Evolutionary conservation across 2,888 invertebrate species (phyloP), one percentile per base, ranked within the genome.

Genomic region (Dorcus parallelipipedus): DNA sequence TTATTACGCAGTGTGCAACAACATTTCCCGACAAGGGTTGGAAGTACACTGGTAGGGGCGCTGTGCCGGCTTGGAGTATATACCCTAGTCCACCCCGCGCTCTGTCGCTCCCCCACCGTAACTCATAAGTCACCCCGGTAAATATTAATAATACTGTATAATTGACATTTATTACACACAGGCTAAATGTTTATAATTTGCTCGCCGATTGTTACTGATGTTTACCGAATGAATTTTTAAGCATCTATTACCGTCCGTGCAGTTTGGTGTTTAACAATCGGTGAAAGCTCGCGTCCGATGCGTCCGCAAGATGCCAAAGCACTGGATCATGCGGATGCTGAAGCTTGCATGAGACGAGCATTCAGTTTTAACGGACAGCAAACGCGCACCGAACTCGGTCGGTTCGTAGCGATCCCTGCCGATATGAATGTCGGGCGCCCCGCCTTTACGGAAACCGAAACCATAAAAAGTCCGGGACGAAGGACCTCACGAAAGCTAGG

Each of bases 281-380:
- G 26, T 33, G 26, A 48, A 33, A 33, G 26, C 51, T 40, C 64
- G 54, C 70, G 61, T 65, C 70, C 67, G 61, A 49, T 60, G 47
- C 23, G 60, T 50, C 50, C 67, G 64, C 61, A 62, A 59, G 67
- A 64, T 67, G 69, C 69, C 61, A 65, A 66, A 64, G 64, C 67
- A 75, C 76, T 76, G 68, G 68, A 67, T 59, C 63, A 67, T 56
- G 47, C 61, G 71, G 73, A 72, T 71, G 74, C 71, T 73, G 74
- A 66, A 67, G 59, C 66, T 67, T 60, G 64, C 67, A 67, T 67
- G 71, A 69, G 70, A 71, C 68, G 71, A 68, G 67, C 67, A 69
- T 69, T 63, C 67, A 60, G 60, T 60, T 56, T 62, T 60, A 54
- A 56, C 55, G 23, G 20, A 39, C 40, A 39, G 39, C 51, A 39